Evolutionary conservation across 2,113 vertebrate genomes (phyloP).

Genomic region (Ginglymostoma cirratum): DNA sequence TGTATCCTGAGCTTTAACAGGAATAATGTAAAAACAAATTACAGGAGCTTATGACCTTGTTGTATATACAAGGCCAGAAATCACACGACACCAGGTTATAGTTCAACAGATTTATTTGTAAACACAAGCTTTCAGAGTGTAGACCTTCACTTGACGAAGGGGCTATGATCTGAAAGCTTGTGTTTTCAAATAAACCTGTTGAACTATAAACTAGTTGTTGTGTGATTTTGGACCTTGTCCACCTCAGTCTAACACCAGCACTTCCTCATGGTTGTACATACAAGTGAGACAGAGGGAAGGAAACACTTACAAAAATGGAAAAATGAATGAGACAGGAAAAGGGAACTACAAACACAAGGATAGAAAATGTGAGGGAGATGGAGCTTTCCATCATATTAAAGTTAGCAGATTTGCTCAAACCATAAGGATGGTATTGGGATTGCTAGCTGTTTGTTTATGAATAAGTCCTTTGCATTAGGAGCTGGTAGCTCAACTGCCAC

Average conservation of each 20-base stretch:
- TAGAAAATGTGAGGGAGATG: background rate
- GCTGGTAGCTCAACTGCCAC: background rate
- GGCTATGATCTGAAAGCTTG: no score
- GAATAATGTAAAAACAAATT: background rate
- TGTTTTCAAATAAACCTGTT: no score
- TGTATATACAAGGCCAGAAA: no score
- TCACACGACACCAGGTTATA: no score
- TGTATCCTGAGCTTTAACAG: background rate
- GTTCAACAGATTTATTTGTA: no score
- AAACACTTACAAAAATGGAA: background rate
- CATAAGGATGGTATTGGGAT: background rate
- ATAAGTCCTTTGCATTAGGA: background rate
- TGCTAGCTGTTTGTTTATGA: background rate
- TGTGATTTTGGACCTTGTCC: no score
- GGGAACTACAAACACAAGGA: background rate
- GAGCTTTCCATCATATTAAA: background rate
- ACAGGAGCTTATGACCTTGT: background rate
- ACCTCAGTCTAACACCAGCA: no score
- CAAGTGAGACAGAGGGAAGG: background rate
- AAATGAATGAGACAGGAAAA: background rate
- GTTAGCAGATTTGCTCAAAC: background rate
- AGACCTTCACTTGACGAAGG: no score
- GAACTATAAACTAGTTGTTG: no score
- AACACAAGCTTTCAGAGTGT: no score
- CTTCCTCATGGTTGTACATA: no score